Conservation (phyloP, 2,797 vertebrate species). For the Pogoniulus pusillus region DNA sequence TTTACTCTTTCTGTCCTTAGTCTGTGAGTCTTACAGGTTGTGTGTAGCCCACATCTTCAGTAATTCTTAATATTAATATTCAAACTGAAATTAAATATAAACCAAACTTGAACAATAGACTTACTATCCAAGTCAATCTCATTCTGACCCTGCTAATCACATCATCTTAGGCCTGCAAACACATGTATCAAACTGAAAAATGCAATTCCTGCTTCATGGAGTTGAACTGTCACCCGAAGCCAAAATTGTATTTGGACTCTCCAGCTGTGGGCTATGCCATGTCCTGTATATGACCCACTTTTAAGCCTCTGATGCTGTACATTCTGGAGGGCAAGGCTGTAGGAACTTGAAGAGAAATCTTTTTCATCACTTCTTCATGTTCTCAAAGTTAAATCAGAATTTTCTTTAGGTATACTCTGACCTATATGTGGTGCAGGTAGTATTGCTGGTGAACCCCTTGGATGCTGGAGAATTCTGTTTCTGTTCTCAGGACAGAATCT, state of each 20-base stretch:
- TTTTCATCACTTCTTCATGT: neutral
- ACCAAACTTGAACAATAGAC: neutral
- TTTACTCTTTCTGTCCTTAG: neutral
- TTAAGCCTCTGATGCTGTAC: neutral
- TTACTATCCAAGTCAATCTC: neutral
- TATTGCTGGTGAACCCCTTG: neutral
- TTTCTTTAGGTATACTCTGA: neutral
- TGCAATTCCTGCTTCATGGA: neutral
- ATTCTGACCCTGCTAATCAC: neutral
- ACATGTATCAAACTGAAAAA: neutral
- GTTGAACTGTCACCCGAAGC: neutral
- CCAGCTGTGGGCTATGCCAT: neutral
- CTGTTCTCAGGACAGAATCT: neutral
- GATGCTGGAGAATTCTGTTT: neutral
- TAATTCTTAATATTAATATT: neutral
- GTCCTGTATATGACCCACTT: neutral
- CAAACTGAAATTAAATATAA: neutral
- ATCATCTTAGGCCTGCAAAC: neutral
- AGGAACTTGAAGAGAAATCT: neutral
- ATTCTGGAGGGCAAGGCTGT: neutral
- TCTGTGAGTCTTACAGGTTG: neutral
- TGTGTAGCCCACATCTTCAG: neutral
- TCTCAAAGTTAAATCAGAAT: neutral
- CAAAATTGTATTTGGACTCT: neutral
- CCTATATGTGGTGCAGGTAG: neutral